phyloP scores from a whole-genome alignment of 2,888 invertebrate genomes.

The Oscheius sp. region DNA sequence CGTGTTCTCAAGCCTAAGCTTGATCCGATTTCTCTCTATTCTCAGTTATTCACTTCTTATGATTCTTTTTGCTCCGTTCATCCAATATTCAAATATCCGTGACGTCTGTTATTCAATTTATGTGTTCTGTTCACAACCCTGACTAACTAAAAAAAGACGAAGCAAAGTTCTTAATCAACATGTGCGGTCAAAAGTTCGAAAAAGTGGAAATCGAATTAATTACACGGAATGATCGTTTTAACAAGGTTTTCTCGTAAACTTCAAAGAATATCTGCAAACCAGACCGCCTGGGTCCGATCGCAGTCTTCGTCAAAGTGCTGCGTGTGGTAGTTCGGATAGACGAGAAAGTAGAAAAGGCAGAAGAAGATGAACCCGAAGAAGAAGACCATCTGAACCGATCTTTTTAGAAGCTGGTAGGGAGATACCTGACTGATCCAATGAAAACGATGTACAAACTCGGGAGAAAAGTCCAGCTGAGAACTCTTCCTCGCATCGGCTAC shows the following conservation, averaged over 20 bases:
- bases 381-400: conserved; percentile 64
- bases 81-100: too few species aligned
- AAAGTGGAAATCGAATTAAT: too few species aligned
- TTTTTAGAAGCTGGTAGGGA: background rate
- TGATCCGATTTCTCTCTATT: too few species aligned
- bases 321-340: conserved; percentile 70
- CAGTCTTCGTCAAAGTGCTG: conserved; percentile 58
- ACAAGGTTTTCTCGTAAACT: background rate
- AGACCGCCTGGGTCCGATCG: conserved; percentile 55
- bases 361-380: conserved; percentile 72
- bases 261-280: conserved; percentile 58
- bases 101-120: too few species aligned
- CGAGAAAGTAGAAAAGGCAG: conserved; percentile 70
- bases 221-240: too few species aligned
- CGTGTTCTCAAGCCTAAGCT: too few species aligned
- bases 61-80: too few species aligned
- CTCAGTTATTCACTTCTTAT: too few species aligned
- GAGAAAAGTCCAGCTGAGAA: conserved; percentile 51
- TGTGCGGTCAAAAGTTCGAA: too few species aligned
- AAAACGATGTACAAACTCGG: conserved; percentile 66
- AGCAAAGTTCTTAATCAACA: too few species aligned
- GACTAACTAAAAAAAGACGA: too few species aligned
- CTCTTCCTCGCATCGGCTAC: conserved; percentile 1
- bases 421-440: conserved; percentile 70
- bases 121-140: too few species aligned